Percentiles rank a stretch among this genome's conserved stretches.
Evolutionary conservation across 2,888 invertebrate genomes (phyloP).

Genomic region (Cyclophora albipunctata): DNA sequence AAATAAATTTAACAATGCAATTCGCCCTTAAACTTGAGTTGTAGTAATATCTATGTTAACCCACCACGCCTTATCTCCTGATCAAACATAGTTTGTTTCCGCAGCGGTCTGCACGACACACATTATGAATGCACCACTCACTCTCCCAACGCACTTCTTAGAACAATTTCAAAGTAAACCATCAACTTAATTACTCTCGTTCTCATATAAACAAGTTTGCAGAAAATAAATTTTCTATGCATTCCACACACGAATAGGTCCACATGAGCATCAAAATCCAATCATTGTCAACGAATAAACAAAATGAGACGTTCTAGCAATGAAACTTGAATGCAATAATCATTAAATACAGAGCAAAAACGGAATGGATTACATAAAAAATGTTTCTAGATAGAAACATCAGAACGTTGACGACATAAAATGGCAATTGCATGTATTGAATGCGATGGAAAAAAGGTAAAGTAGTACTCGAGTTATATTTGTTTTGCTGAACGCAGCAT

Average conservation of each 20-base stretch:
- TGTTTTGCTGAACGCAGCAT: constrained; percentile 46
- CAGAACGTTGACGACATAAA: constrained; percentile 43
- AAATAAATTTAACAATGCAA: too few relatives aligned
- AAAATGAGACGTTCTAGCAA: constrained; percentile 17
- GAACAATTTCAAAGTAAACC: too few relatives aligned
- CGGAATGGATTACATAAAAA: constrained; percentile 23
- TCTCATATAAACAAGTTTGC: too few relatives aligned
- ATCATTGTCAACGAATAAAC: constrained; percentile 4
- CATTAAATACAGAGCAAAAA: constrained; percentile 24
- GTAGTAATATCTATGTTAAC: too few relatives aligned
- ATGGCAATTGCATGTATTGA: constrained; percentile 40
- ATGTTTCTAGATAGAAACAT: constrained; percentile 47
- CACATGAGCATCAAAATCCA: constrained; percentile 9
- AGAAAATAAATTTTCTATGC: not conserved
- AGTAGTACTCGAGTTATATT: constrained; percentile 26
- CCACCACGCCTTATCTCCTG: too few relatives aligned
- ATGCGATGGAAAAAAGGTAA: constrained; percentile 35
- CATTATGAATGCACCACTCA: too few relatives aligned
- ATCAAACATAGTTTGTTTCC: too few relatives aligned
- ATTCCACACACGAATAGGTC: constrained; percentile 2
- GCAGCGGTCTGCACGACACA: too few relatives aligned
- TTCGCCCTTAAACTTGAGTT: too few relatives aligned
- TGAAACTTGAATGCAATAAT: constrained; percentile 23
- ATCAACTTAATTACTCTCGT: too few relatives aligned
- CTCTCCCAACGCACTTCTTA: too few relatives aligned